A percentile compares a stretch with the other conserved stretches of the same genome.
Evolutionary conservation across 2,113 vertebrate species (phyloP).

Genomic region (Catharus minimus): DNA sequence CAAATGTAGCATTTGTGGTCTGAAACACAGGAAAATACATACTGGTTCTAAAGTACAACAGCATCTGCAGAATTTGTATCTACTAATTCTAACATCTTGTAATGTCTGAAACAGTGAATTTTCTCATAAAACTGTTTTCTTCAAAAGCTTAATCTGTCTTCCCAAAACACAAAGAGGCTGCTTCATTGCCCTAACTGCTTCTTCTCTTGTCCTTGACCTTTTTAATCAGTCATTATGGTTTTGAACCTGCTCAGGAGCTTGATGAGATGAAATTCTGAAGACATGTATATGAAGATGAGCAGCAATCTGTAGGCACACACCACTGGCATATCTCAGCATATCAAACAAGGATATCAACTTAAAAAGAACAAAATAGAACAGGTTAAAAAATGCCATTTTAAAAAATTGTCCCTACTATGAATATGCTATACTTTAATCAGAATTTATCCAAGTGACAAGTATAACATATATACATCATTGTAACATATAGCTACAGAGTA

Average conservation of each 20-base stretch:
- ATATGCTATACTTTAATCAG: background rate
- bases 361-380: conserved; percentile 61
- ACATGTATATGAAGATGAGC: conserved; percentile 90
- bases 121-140: background rate
- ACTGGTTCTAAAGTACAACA: background rate
- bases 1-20: background rate
- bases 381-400: background rate
- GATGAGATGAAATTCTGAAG: conserved; percentile 89
- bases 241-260: conserved; percentile 81
- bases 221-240: conserved; percentile 86
- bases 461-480: background rate
- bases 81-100: conserved; percentile 37
- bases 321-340: conserved; percentile 88
- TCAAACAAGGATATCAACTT: conserved; percentile 91
- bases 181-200: conserved; percentile 74
- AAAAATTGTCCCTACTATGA: background rate
- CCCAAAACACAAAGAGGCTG: conserved; percentile 64
- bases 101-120: background rate
- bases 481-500: background rate
- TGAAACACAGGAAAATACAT: background rate
- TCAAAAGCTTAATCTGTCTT: conserved; percentile 55
- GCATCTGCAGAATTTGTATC: conserved; percentile 15
- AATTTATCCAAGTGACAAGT: background rate
- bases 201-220: conserved; percentile 87
- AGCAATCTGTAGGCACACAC: conserved; percentile 93